These are phyloP conservation scores for Xanthorhoe designata DNA, from an alignment of 2,888 invertebrate species.

Conservation along the genomic window DNA sequence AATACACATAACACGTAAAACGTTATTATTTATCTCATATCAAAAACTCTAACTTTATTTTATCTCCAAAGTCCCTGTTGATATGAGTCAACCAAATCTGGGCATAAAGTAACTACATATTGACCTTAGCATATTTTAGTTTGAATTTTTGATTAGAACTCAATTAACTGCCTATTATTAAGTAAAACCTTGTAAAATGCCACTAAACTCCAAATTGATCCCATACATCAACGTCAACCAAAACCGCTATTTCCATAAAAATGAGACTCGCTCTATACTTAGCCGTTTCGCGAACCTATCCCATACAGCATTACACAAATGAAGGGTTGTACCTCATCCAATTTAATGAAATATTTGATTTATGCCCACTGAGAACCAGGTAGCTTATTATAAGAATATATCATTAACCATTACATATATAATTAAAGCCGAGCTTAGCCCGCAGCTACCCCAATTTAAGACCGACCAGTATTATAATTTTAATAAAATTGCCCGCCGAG, in stretches of 20 bases:
- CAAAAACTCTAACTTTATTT: no score
- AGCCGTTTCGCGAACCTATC: conserved; percentile 69
- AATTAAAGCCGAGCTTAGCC: conserved; percentile 81
- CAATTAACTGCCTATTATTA: no score
- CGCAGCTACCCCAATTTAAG: conserved; percentile 81
- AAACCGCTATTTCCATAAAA: conserved; percentile 68
- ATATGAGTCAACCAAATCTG: no score
- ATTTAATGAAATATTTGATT: conserved; percentile 86
- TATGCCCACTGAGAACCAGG: conserved; percentile 81
- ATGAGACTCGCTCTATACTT: conserved; percentile 61
- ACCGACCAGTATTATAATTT: conserved; percentile 80
- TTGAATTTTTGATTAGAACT: conserved; percentile 14
- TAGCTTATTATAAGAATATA: conserved; percentile 85
- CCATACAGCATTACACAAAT: conserved; percentile 55
- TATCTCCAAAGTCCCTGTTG: no score
- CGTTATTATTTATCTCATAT: no score
- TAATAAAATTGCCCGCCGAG: conserved; percentile 82
- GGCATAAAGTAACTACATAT: no score
- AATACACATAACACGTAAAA: no score
- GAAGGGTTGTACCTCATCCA: conserved; percentile 79
- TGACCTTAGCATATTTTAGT: no score
- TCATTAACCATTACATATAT: conserved; percentile 85
- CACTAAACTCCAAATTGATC: conserved; percentile 46
- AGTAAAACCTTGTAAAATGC: conserved; percentile 1
- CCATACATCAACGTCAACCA: conserved; percentile 66